Base-by-base conservation (phyloP, 2,888 invertebrate genomes). In the Orthosia cruda region DNA sequence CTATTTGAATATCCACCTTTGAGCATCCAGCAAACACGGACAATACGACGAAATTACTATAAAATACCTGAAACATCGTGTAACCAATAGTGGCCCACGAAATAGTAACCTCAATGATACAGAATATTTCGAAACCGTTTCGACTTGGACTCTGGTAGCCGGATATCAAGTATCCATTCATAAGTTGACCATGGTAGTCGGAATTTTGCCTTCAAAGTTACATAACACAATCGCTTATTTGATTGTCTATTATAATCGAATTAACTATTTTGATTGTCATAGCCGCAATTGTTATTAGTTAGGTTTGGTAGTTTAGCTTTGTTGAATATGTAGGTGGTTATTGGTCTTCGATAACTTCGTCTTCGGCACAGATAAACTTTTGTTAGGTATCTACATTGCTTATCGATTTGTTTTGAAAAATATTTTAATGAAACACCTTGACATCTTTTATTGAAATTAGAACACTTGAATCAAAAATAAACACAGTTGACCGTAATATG, bases 161-260 rank as follows among this genome's bases (percentile, higher is more conserved):
- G 23, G 32, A 26, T 40, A 71, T 49, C 2, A 20, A 49, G 12
- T 40, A 5, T 52, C 23, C 13, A 78, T 58, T 52, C 16, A 52
- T 15, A 20, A 0, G 12, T 15, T 49, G 9, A 26, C 9, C 15
- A 45, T 18, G 9, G 12, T 16, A 47, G 4, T 16, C 3, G 23
- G 78, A 52, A 78, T 58, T 77, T 54, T 2, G 18, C 40, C 45
- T 26, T 23, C 47, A 40, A 59, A 72, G 23, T 58, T 26, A 45
- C n/a, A 9, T 2, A 12, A 12, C 4, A 32, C 32, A 47, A 13
- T 23, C 1, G 45, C 20, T 40, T 23, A 16, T n/a, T 57, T 12
- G 20, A 74, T 32, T 57, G 23, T 45, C 11, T 50, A 45, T 26
- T 26, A 20, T 11, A 49, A 54, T 61, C 0, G 20, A 57, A 20